Conservation (phyloP, 2,797 vertebrate species). For the Pyrocephalus nanus region DNA sequence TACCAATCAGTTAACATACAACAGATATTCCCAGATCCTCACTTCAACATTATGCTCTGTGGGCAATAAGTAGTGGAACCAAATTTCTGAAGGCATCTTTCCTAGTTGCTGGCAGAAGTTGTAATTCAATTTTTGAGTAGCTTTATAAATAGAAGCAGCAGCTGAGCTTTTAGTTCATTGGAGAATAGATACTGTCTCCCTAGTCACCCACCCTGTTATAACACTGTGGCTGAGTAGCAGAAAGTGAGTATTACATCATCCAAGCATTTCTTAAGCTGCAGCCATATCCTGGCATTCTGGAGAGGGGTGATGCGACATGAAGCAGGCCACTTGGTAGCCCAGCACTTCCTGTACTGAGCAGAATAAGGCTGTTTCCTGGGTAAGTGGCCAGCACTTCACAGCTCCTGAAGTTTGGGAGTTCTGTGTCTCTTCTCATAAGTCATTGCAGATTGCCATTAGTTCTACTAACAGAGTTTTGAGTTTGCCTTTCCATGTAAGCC, state of each 20-base stretch:
- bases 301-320: neutral
- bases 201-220: neutral
- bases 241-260: neutral
- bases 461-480: neutral
- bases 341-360: neutral
- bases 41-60: neutral
- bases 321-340: neutral
- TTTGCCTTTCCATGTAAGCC: neutral
- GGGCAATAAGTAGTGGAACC: neutral
- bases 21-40: neutral
- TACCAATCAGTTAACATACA: neutral
- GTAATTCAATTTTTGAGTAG: neutral
- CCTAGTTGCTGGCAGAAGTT: neutral
- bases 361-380: neutral
- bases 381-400: neutral
- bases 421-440: neutral
- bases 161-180: neutral
- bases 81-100: neutral
- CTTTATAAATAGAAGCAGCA: conserved; percentile 11
- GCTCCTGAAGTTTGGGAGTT: neutral
- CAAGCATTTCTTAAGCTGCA: neutral
- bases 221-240: neutral
- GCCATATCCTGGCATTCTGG: neutral
- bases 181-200: neutral
- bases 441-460: neutral